Evolutionary conservation across 2,797 vertebrate genomes (phyloP).

Genomic region (Urosaurus nigricauda): DNA sequence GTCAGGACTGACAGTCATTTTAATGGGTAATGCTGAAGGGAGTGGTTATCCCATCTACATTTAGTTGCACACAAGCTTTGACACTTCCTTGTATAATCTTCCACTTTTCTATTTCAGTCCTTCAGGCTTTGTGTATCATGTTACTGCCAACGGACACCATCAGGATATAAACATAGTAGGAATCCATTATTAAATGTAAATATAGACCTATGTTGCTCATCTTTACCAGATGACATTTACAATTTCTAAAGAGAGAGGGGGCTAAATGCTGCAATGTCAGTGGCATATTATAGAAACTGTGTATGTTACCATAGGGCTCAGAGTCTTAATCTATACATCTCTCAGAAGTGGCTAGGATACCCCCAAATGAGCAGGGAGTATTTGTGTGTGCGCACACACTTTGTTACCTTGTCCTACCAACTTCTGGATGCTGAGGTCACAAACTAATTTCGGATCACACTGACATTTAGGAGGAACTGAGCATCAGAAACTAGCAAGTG

Average conservation of each 20-base stretch:
- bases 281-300: not conserved
- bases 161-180: not conserved
- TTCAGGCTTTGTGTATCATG: not conserved
- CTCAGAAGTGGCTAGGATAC: not conserved
- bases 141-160: not conserved
- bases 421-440: not conserved
- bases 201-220: not conserved
- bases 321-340: not conserved
- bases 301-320: not conserved
- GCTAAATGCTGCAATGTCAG: not conserved
- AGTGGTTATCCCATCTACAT: not conserved
- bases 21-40: not conserved
- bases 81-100: slow-evolving; percentile 16
- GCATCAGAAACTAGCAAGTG: not conserved
- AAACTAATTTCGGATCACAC: not conserved
- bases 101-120: slow-evolving; percentile 21
- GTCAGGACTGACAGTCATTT: not conserved
- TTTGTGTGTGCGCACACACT: too few species aligned
- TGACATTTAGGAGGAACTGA: not conserved
- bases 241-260: not conserved
- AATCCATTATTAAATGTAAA: not conserved
- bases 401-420: not conserved
- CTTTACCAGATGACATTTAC: not conserved
- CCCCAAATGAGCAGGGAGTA: not conserved
- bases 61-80: not conserved